Conservation (phyloP, 2,113 vertebrate species). For the Solea solea region DNA sequence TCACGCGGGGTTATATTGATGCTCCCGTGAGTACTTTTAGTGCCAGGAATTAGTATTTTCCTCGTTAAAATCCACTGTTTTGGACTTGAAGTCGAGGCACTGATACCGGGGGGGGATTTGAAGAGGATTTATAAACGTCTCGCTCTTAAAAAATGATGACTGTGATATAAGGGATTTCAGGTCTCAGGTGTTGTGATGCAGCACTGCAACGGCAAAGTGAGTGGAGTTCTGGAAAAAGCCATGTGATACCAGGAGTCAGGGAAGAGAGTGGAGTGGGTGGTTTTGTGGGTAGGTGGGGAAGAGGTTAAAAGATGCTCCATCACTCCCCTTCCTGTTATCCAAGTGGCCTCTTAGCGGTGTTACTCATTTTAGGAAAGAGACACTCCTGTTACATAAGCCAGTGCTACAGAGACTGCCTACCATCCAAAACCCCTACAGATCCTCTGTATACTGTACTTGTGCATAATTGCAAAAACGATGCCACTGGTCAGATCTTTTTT, state of each 20-base stretch:
- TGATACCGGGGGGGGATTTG: neutral
- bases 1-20: conserved; percentile 10
- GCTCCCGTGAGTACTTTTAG: conserved; percentile 13
- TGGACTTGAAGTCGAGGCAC: conserved; percentile 4
- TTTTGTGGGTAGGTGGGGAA: conserved; percentile 64
- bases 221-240: conserved; percentile 21
- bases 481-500: conserved; percentile 13
- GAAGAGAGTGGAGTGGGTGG: conserved; percentile 59
- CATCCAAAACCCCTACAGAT: conserved; percentile 44
- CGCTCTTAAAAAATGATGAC: conserved; percentile 8
- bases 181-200: conserved; percentile 31
- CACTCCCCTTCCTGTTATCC: conserved; percentile 62
- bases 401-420: conserved; percentile 52
- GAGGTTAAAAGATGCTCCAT: conserved; percentile 63
- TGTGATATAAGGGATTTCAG: conserved; percentile 23
- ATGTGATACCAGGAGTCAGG: conserved; percentile 36
- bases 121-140: no score
- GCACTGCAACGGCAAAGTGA: conserved; percentile 17
- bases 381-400: conserved; percentile 68
- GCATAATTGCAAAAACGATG: conserved; percentile 38
- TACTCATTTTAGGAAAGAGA: conserved; percentile 72
- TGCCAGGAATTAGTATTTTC: conserved; percentile 3
- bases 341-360: conserved; percentile 57
- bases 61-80: conserved; percentile 16
- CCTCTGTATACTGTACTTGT: conserved; percentile 30